Conservation (phyloP, 2,888 invertebrate genomes). For the Spicauda simplicius region DNA sequence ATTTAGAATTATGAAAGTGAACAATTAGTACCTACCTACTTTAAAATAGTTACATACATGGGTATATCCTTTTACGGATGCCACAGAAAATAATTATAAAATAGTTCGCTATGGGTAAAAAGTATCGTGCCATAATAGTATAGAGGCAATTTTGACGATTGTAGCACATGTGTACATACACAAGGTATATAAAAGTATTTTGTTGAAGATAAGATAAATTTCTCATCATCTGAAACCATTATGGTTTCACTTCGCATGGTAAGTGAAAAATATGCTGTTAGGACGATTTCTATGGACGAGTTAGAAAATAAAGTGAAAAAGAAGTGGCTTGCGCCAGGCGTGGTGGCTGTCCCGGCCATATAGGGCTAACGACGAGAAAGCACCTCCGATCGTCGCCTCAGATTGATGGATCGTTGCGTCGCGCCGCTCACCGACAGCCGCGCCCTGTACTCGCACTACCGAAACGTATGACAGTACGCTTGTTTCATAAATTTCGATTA, state of each 20-base stretch:
- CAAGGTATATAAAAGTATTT: too few species aligned
- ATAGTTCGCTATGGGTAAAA: too few species aligned
- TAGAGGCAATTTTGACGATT: too few species aligned
- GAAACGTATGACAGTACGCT: constrained; percentile 6
- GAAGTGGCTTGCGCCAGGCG: constrained; percentile 78
- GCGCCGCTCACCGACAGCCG: constrained; percentile 40
- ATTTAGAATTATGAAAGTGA: too few species aligned
- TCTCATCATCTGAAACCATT: constrained; percentile 58
- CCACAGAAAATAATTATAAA: too few species aligned
- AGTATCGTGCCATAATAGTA: too few species aligned
- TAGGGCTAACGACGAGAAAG: constrained; percentile 85
- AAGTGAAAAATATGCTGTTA: constrained; percentile 77
- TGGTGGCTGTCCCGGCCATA: constrained; percentile 74
- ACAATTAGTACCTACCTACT: too few species aligned
- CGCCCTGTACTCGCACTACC: constrained; percentile 37
- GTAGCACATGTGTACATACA: too few species aligned
- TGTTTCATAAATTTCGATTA: constrained; percentile 1
- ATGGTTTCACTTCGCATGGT: constrained; percentile 68
- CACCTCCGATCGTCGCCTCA: constrained; percentile 73
- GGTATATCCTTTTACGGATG: too few species aligned
- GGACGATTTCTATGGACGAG: constrained; percentile 80
- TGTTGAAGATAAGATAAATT: constrained; percentile 42
- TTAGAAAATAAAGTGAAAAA: constrained; percentile 83
- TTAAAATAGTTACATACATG: too few species aligned
- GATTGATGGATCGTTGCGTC: constrained; percentile 74